These are phyloP conservation scores for Sinocyclocheilus maitianheensis DNA, from an alignment of 2,113 vertebrate genomes.

Conservation along the genomic window DNA sequence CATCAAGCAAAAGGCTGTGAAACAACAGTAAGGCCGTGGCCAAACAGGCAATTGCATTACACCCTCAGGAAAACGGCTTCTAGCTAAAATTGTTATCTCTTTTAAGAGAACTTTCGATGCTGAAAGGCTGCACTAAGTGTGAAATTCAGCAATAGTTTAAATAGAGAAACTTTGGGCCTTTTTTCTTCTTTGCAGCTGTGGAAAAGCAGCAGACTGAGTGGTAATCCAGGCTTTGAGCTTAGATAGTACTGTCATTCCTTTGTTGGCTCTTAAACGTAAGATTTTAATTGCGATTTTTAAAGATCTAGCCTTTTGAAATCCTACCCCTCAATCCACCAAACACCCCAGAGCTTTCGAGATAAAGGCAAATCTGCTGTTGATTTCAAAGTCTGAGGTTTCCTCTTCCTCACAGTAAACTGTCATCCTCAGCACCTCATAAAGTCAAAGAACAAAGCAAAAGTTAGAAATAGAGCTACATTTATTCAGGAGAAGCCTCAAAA, in stretches of 20 bases:
- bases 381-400: conserved; percentile 27
- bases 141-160: conserved; percentile 1
- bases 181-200: conserved; percentile 12
- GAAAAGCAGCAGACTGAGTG: conserved; percentile 38
- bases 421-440: background rate
- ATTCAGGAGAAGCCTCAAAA: conserved; percentile 9
- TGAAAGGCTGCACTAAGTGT: background rate
- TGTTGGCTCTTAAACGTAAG: conserved; percentile 35
- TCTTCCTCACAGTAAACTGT: background rate
- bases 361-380: conserved; percentile 57
- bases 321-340: conserved; percentile 29
- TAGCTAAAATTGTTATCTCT: conserved; percentile 34
- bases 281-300: conserved; percentile 63
- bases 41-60: conserved; percentile 48
- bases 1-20: background rate
- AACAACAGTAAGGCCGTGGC: conserved; percentile 26
- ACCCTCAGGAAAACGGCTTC: conserved; percentile 27
- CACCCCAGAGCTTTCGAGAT: conserved; percentile 42
- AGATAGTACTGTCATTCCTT: conserved; percentile 21
- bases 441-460: conserved; percentile 16
- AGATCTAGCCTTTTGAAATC: conserved; percentile 58
- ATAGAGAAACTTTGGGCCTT: conserved; percentile 10
- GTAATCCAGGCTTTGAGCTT: conserved; percentile 45
- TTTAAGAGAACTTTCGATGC: background rate
- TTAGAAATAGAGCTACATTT: background rate